phyloP scores from a whole-genome alignment of 1,140 invertebrate genomes.

The Lordiphosa stackelbergi region DNA sequence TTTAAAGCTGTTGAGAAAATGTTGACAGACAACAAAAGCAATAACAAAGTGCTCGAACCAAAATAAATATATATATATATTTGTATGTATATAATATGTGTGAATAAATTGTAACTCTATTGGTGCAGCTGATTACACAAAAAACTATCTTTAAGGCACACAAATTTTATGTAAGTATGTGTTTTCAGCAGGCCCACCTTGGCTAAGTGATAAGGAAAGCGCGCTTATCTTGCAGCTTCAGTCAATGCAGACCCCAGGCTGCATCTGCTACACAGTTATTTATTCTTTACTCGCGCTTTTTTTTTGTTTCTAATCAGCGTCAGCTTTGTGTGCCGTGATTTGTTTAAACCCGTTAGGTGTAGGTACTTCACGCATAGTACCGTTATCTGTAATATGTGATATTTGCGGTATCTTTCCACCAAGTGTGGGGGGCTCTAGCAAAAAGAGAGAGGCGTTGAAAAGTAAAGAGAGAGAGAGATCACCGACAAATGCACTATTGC shows the following conservation, averaged over 20 bases:
- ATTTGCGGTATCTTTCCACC: slow-evolving; percentile 19
- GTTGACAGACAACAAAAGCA: slow-evolving; percentile 58
- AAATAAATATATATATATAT: slow-evolving; percentile 59
- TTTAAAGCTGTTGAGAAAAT: slow-evolving; percentile 34
- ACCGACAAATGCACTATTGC: slow-evolving; percentile 17
- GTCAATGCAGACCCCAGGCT: slow-evolving; percentile 16
- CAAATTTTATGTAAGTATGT: slow-evolving; percentile 48
- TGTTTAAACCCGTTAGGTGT: slow-evolving; percentile 27
- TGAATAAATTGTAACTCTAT: slow-evolving; percentile 14
- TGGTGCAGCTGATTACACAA: slow-evolving; percentile 45
- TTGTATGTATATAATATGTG: slow-evolving; percentile 35
- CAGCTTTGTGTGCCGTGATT: slow-evolving; percentile 44
- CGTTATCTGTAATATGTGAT: slow-evolving; percentile 36
- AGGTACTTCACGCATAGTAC: slow-evolving; percentile 59
- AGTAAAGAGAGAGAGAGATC: slow-evolving; percentile 7
- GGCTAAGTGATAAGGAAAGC: slow-evolving; percentile 38
- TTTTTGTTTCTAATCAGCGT: slow-evolving; percentile 31
- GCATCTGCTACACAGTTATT: slow-evolving; percentile 10
- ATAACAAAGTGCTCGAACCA: slow-evolving; percentile 68
- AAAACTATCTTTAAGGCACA: slow-evolving; percentile 34
- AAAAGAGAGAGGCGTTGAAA: too few species aligned
- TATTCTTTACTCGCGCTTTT: slow-evolving; percentile 34
- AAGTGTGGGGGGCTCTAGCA: not conserved
- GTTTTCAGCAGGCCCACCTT: slow-evolving; percentile 36
- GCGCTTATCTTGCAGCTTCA: slow-evolving; percentile 48